These are phyloP conservation scores for Adineta ricciae DNA, from an alignment of 2,888 invertebrate genomes.

Conservation along the genomic window DNA sequence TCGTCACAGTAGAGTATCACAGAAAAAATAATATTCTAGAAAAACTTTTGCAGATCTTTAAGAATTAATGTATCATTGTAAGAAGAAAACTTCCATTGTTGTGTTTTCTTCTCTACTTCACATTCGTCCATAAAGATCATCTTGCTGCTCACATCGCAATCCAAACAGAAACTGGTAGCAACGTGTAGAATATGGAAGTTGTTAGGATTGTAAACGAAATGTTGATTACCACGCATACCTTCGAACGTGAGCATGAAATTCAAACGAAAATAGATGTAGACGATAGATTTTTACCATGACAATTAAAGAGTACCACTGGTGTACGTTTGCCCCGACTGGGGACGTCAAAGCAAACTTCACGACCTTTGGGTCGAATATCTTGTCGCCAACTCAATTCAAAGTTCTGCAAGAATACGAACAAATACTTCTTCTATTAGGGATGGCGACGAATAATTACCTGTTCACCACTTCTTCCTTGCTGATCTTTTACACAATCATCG, in stretches of 20 bases:
- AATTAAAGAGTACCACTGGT: slow-evolving; percentile 68
- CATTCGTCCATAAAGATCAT: slow-evolving; percentile 61
- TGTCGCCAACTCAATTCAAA: slow-evolving; percentile 60
- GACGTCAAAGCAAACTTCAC: slow-evolving; percentile 75
- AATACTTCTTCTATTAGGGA: no score
- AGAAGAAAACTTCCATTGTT: slow-evolving; percentile 65
- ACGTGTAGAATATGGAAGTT: slow-evolving; percentile 66
- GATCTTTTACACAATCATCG: slow-evolving; percentile 55
- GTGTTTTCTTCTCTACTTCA: slow-evolving; percentile 53
- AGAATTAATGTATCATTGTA: slow-evolving; percentile 43
- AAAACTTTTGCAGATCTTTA: no score
- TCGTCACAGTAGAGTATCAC: no score
- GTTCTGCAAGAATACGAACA: slow-evolving; percentile 39
- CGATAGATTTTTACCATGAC: slow-evolving; percentile 67
- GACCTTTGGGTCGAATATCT: slow-evolving; percentile 63
- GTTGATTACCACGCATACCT: slow-evolving; percentile 73
- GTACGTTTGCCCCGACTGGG: slow-evolving; percentile 60
- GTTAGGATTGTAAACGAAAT: slow-evolving; percentile 68
- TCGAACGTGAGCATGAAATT: background rate
- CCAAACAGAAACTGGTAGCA: slow-evolving; percentile 65
- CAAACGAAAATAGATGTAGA: no score
- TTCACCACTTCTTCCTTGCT: slow-evolving; percentile 37
- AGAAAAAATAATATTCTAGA: no score
- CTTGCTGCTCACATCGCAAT: slow-evolving; percentile 54
- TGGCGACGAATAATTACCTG: background rate